Evolutionary conservation across 2,797 vertebrate species (phyloP), one percentile per base, ranked within the genome.

Genomic region (Sebastes kiyomatsui): DNA sequence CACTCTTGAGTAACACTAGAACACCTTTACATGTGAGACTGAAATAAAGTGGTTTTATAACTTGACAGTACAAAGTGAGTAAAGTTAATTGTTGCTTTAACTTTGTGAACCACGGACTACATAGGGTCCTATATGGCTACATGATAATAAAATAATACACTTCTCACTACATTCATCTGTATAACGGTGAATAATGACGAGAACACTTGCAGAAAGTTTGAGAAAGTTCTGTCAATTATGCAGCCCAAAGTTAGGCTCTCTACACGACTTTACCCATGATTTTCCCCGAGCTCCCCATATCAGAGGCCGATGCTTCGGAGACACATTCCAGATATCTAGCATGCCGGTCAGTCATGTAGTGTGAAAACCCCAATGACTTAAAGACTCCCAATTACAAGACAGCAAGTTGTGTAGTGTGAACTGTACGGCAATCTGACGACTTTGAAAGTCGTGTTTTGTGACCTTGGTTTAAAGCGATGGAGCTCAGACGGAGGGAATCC

Each of bases 1-100:
- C 87, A 81, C 46, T 42, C 72, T 65, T 65, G n/a, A 55, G 42
- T 52, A 67, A 86, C 35, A 77, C 3, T 0, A 64, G 32, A 71
- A 33, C 38, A 60, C 35, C 58, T 67, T 67, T 54, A 25, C 22
- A 56, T 58, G 38, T 73, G 74, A 74, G 66, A 42, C 16, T 61
- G 38, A 66, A 67, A 22, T 1, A 67, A 54, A 18, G 20, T 32
- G 1, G 6, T 42, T 70, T 58, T 38, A 12, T 1, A 66, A 28
- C 77, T 13, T 52, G 22, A 9, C 10, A 55, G 14, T 18, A 65
- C 18, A 74, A 28, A 20, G n/a, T 30, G 22, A 60, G 5, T 23
- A 55, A 14, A 38, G n/a, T 16, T 32, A 1, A 25, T 32, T 49
- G 16, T 62, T 25, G 2, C 28, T 54, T 68, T 14, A 68, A 27